Evolutionary conservation across 2,888 invertebrate genomes (phyloP).

Genomic region (Fragum sueziense): DNA sequence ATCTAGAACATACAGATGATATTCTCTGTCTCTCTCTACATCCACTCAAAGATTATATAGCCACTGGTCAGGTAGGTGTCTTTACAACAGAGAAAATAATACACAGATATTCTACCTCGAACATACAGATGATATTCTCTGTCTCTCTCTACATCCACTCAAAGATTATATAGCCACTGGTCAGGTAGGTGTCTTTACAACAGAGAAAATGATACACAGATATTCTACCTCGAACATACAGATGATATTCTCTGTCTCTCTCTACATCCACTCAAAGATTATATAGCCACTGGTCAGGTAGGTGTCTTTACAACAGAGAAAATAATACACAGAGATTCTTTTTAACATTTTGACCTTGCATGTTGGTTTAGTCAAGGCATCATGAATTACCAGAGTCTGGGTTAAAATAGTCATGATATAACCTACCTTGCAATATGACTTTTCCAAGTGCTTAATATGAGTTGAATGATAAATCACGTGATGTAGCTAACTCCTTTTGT

Average conservation of each 20-base stretch:
- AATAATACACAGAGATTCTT: slow-evolving; percentile 81
- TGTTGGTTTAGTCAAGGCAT: no score
- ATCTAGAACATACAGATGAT: slow-evolving; percentile 83
- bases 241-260: slow-evolving; percentile 83
- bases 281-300: slow-evolving; percentile 83
- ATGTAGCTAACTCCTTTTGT: no score
- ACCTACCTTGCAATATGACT: no score
- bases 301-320: slow-evolving; percentile 74
- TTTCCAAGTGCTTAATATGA: no score
- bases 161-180: slow-evolving; percentile 83
- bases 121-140: slow-evolving; percentile 83
- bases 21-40: slow-evolving; percentile 83
- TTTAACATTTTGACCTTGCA: no score
- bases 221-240: slow-evolving; percentile 82
- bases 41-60: slow-evolving; percentile 82
- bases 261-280: slow-evolving; percentile 82
- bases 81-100: slow-evolving; percentile 74
- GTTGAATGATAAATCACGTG: no score
- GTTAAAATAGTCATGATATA: no score
- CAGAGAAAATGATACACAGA: slow-evolving; percentile 79
- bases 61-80: slow-evolving; percentile 82
- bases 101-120: slow-evolving; percentile 82
- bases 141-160: slow-evolving; percentile 82
- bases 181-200: slow-evolving; percentile 83
- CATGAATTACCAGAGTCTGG: no score